These are phyloP conservation scores for Lordiphosa mommai DNA, from an alignment of 1,140 invertebrate genomes.

Conservation along the genomic window DNA sequence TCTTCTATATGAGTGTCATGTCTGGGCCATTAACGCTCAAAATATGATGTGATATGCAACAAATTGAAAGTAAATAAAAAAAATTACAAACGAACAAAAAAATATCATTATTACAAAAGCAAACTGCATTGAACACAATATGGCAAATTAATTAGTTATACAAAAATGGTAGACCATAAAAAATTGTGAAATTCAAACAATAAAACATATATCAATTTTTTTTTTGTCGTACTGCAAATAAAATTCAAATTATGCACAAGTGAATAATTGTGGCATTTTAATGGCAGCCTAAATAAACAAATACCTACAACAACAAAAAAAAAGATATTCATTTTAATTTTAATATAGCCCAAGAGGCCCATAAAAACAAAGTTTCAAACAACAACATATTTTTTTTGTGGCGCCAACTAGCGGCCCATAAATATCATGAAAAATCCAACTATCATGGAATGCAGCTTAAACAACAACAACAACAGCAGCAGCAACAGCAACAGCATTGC, in stretches of 20 bases:
- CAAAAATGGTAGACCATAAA: constrained; percentile 57
- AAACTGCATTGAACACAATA: constrained; percentile 58
- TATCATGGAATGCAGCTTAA: constrained; percentile 70
- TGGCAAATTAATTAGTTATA: constrained; percentile 77
- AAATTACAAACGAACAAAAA: constrained; percentile 23
- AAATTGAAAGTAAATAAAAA: constrained; percentile 72
- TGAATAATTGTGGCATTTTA: constrained; percentile 72
- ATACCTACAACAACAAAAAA: constrained; percentile 24
- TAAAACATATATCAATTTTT: constrained; percentile 18
- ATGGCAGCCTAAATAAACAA: constrained; percentile 38
- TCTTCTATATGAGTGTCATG: constrained; percentile 39
- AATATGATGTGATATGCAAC: constrained; percentile 53
- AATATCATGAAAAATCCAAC: constrained; percentile 77
- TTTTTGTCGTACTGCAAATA: constrained; percentile 39
- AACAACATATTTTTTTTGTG: constrained; percentile 25
- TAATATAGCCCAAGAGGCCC: constrained; percentile 69
- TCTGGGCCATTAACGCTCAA: constrained; percentile 57
- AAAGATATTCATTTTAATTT: constrained; percentile 48
- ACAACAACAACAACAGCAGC: constrained; percentile 43
- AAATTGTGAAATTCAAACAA: constrained; percentile 46
- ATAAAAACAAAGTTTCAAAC: constrained; percentile 52
- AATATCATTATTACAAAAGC: constrained; percentile 51
- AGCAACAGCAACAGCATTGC: constrained; percentile 27
- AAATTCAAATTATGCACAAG: constrained; percentile 75
- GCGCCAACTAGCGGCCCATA: constrained; percentile 66